Percentiles rank a stretch among this genome's conserved stretches.
Evolutionary conservation across 2,113 vertebrate genomes (phyloP).

Genomic region (Plestiodon gilberti): DNA sequence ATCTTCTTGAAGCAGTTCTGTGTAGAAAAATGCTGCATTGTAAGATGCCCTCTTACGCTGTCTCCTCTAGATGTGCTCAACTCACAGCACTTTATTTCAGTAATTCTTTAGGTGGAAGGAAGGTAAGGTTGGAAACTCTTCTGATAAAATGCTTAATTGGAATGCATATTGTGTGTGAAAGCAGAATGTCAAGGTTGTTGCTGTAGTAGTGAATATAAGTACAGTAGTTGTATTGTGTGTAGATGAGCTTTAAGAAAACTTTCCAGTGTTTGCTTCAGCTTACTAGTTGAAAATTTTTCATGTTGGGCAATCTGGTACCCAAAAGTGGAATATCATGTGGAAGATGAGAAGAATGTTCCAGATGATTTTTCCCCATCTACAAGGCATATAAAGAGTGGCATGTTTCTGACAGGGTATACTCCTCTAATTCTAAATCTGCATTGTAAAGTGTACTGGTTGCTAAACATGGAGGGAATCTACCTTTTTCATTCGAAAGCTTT

Average conservation of each 20-base stretch:
- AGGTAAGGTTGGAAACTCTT: not conserved
- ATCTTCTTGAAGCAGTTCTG: not conserved
- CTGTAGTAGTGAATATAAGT: not conserved
- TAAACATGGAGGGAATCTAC: not conserved
- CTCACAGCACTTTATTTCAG: not conserved
- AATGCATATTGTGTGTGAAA: not conserved
- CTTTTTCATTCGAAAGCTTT: no score
- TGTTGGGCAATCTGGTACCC: no score
- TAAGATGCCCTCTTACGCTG: not conserved
- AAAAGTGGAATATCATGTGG: not conserved
- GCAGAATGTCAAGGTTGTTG: not conserved
- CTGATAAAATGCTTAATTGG: not conserved
- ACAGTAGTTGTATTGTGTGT: not conserved
- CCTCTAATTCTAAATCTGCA: not conserved
- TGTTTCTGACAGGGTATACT: not conserved
- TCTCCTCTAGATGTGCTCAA: not conserved
- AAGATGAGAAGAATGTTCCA: not conserved
- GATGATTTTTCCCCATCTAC: not conserved
- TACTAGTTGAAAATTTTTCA: not conserved
- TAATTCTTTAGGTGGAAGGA: not conserved
- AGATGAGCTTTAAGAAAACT: not conserved
- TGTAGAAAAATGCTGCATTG: not conserved
- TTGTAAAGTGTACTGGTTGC: not conserved
- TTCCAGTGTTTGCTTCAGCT: not conserved
- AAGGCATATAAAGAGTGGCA: not conserved